phyloP scores from a whole-genome alignment of 1,140 invertebrate genomes.

The Temnothorax nylanderi region DNA sequence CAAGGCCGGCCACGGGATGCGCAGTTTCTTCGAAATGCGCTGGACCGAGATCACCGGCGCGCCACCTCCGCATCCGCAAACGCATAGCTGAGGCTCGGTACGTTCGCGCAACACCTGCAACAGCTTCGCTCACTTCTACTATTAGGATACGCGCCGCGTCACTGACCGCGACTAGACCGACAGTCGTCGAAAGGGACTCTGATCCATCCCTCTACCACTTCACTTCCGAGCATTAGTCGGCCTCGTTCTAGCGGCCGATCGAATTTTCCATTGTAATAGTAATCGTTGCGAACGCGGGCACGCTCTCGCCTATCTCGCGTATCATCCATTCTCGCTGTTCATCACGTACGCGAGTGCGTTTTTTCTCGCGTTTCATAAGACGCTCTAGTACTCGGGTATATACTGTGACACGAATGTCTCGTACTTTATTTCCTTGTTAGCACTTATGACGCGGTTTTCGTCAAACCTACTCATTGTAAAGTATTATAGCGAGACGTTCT shows the following conservation, averaged over 20 bases:
- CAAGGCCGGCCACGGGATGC: slow-evolving; percentile 96
- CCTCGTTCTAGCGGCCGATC: slow-evolving; percentile 76
- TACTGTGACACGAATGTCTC: slow-evolving; percentile 33
- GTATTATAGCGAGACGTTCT: slow-evolving; percentile 38
- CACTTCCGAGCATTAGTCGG: slow-evolving; percentile 62
- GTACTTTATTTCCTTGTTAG: slow-evolving; percentile 33
- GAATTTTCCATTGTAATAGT: slow-evolving; percentile 50
- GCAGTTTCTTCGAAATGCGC: slow-evolving; percentile 95
- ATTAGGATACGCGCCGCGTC: slow-evolving; percentile 69
- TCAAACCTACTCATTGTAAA: slow-evolving; percentile 51
- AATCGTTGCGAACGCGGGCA: slow-evolving; percentile 37
- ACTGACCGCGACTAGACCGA: slow-evolving; percentile 28
- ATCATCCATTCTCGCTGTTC: slow-evolving; percentile 43
- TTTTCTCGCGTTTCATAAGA: slow-evolving; percentile 29
- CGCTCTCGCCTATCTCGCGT: not conserved
- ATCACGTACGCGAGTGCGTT: slow-evolving; percentile 33
- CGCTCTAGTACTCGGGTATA: slow-evolving; percentile 37
- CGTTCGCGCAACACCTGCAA: slow-evolving; percentile 84
- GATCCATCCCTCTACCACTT: slow-evolving; percentile 27
- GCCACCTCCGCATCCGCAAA: slow-evolving; percentile 78
- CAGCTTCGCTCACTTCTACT: slow-evolving; percentile 85
- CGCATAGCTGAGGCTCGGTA: slow-evolving; percentile 85
- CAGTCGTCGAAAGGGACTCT: slow-evolving; percentile 21
- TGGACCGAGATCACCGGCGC: slow-evolving; percentile 90
- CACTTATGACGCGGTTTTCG: slow-evolving; percentile 5